Evolutionary conservation across 2,888 invertebrate genomes (phyloP).

Genomic region (Pharmacophagus antenor): DNA sequence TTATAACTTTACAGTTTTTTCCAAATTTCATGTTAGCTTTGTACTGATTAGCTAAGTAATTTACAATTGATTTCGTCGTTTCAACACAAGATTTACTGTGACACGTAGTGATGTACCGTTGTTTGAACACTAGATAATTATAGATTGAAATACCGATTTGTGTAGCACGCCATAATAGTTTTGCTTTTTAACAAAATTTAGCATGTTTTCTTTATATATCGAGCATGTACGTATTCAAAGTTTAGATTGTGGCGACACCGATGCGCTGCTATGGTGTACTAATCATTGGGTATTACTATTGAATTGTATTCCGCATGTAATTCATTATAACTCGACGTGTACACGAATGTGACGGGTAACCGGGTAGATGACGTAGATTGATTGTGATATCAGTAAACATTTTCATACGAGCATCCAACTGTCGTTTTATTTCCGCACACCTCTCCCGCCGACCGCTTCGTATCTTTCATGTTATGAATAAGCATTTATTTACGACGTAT

Average conservation of each 20-base stretch:
- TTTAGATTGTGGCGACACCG: constrained; percentile 34
- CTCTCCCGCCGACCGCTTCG: neutral
- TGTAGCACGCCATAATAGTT: constrained; percentile 63
- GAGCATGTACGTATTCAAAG: constrained; percentile 26
- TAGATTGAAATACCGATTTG: constrained; percentile 48
- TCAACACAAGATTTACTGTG: constrained; percentile 42
- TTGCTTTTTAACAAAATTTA: constrained; percentile 53
- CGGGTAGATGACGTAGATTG: constrained; percentile 79
- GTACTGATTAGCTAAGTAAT: constrained; percentile 54
- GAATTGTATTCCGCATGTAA: constrained; percentile 55
- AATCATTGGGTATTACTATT: constrained; percentile 45
- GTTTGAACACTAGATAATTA: constrained; percentile 47
- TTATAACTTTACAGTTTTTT: constrained; percentile 24
- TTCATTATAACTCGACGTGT: constrained; percentile 68
- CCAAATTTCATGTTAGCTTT: constrained; percentile 33
- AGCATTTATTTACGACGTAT: no score
- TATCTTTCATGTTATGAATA: neutral
- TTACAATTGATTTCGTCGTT: constrained; percentile 47
- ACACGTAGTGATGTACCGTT: constrained; percentile 45
- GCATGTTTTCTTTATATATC: constrained; percentile 33
- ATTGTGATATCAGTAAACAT: constrained; percentile 82
- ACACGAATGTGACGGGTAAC: constrained; percentile 68
- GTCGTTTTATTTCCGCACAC: constrained; percentile 48
- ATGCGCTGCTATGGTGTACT: constrained; percentile 49
- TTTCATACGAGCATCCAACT: constrained; percentile 78